phyloP scores from a whole-genome alignment of 2,113 vertebrate genomes.

The Mellivora capensis region DNA sequence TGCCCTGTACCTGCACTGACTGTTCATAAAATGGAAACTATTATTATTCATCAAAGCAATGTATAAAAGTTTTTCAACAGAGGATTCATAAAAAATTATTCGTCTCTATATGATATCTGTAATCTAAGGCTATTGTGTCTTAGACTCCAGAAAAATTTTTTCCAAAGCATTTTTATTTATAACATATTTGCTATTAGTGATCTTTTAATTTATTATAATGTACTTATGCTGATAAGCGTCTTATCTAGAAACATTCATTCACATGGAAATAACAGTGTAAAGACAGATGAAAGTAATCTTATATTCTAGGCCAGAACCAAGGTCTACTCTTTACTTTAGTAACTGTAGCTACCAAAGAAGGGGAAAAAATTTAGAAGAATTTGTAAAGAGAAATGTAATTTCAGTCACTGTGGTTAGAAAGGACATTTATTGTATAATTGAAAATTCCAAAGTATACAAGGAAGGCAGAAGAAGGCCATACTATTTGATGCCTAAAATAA shows the following conservation, averaged over 20 bases:
- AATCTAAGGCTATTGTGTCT: constrained; percentile 15
- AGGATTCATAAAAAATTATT: constrained; percentile 3
- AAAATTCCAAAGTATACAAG: background rate
- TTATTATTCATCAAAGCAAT: background rate
- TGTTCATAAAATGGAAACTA: background rate
- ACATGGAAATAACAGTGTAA: background rate
- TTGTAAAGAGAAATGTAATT: constrained; percentile 32
- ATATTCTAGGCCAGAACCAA: background rate
- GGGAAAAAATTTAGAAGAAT: background rate
- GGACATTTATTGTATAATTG: background rate
- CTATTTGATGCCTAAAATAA: constrained; percentile 44
- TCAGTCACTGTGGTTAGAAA: constrained; percentile 1
- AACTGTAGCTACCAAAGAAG: background rate
- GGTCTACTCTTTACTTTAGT: background rate
- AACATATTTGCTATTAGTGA: background rate
- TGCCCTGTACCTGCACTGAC: background rate
- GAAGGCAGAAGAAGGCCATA: background rate
- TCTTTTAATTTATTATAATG: background rate
- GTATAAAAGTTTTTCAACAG: background rate
- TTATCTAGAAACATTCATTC: background rate
- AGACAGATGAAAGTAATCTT: background rate
- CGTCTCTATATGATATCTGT: background rate
- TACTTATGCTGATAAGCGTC: background rate
- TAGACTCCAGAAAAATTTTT: background rate
- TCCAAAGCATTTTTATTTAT: background rate